Percentiles rank a stretch among this genome's conserved stretches.
phyloP scores from a whole-genome alignment of 2,888 invertebrate species.

The Erpobdella octoculata region DNA sequence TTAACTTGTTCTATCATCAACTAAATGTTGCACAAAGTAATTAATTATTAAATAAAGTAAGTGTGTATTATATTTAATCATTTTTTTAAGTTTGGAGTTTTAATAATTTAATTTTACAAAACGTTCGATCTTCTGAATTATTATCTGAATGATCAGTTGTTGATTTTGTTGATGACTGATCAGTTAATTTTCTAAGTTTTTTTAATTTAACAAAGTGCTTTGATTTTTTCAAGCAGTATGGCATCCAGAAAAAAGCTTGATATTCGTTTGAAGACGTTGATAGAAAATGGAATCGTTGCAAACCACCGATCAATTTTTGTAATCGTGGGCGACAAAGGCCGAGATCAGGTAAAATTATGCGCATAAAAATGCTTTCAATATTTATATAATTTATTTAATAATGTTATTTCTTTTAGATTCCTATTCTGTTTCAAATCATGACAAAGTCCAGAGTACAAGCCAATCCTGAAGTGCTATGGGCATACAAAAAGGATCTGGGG shows the following conservation, averaged over 20 bases:
- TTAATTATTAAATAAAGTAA: too few species aligned
- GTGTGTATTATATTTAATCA: too few species aligned
- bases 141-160: too few species aligned
- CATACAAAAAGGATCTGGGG: slow-evolving; percentile 90
- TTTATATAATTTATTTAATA: background rate
- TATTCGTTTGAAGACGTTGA: slow-evolving; percentile 83
- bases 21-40: too few species aligned
- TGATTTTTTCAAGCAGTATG: slow-evolving; percentile 34
- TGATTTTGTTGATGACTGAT: too few species aligned
- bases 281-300: slow-evolving; percentile 87
- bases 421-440: slow-evolving; percentile 88
- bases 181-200: too few species aligned
- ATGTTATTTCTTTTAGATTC: slow-evolving; percentile 19
- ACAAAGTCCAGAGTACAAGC: slow-evolving; percentile 87
- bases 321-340: slow-evolving; percentile 86
- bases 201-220: too few species aligned
- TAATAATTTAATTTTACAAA: too few species aligned
- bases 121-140: too few species aligned
- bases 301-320: slow-evolving; percentile 89
- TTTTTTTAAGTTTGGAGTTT: too few species aligned
- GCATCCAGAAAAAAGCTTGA: slow-evolving; percentile 71
- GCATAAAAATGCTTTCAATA: background rate
- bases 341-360: slow-evolving; percentile 71
- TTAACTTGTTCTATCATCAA: too few species aligned
- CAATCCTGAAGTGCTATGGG: slow-evolving; percentile 90